phyloP scores from a whole-genome alignment of 2,797 vertebrate genomes.

The Trachops cirrhosus region DNA sequence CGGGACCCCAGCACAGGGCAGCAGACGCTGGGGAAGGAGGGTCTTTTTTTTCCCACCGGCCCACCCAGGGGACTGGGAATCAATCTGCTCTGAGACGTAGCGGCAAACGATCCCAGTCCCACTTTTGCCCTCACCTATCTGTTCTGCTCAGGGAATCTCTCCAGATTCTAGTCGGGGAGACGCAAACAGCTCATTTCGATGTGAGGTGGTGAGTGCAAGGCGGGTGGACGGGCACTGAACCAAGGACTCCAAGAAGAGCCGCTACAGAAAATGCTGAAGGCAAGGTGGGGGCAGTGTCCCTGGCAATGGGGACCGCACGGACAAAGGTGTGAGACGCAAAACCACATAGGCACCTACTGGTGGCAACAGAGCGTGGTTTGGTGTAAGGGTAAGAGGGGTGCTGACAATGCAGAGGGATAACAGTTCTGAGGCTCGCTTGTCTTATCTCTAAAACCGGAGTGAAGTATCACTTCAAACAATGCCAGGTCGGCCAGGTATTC shows the following conservation, averaged over 20 bases:
- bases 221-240: not conserved
- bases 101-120: not conserved
- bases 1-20: not conserved
- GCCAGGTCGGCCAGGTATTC: not conserved
- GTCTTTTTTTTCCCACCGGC: not conserved
- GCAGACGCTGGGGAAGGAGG: fast-evolving
- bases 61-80: not conserved
- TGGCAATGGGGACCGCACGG: fast-evolving
- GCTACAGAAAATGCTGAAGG: not conserved
- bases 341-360: not conserved
- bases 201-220: not conserved
- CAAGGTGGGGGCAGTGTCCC: fast-evolving
- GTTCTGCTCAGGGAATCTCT: not conserved
- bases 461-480: fast-evolving
- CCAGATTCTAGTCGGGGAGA: not conserved
- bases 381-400: not conserved
- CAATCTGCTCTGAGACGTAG: not conserved
- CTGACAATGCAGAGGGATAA: not conserved
- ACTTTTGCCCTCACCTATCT: not conserved
- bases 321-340: not conserved
- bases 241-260: not conserved
- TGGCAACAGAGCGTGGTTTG: not conserved
- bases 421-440: not conserved
- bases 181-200: not conserved
- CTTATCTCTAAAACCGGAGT: not conserved